phyloP scores from a whole-genome alignment of 2,888 invertebrate genomes.

The Ormyrus rosae region DNA sequence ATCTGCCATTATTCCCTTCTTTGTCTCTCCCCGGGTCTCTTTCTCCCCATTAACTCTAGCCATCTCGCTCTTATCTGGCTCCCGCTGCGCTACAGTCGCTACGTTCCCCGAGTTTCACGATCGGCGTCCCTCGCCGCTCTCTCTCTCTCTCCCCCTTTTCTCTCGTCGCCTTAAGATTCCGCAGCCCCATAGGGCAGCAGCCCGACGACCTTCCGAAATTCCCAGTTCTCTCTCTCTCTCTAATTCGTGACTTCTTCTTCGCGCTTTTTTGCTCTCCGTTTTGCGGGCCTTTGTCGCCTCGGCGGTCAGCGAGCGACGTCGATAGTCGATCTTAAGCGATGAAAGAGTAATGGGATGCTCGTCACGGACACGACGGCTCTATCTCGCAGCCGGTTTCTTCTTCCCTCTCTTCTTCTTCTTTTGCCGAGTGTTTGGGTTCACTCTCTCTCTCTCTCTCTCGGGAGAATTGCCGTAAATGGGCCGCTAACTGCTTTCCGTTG shows the following conservation, averaged over 20 bases:
- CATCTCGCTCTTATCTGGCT: slow-evolving; percentile 25
- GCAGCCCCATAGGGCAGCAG: slow-evolving; percentile 9
- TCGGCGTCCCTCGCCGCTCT: neutral
- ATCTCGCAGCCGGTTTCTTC: neutral
- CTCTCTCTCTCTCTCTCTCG: neutral
- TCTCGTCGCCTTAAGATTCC: neutral
- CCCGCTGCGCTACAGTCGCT: neutral
- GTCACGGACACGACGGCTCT: slow-evolving; percentile 30
- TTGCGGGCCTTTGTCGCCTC: slow-evolving; percentile 64
- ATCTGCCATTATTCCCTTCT: slow-evolving; percentile 9
- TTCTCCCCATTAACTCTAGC: slow-evolving; percentile 10
- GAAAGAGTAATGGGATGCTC: slow-evolving; percentile 46
- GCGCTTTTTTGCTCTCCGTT: slow-evolving; percentile 46
- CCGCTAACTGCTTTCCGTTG: slow-evolving; percentile 21
- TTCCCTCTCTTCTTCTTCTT: neutral
- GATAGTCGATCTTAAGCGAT: neutral
- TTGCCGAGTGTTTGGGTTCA: neutral
- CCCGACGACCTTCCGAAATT: slow-evolving; percentile 15
- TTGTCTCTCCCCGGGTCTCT: slow-evolving; percentile 40
- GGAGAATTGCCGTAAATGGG: slow-evolving; percentile 26
- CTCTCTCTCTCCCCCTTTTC: neutral
- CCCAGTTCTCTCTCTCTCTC: slow-evolving; percentile 49
- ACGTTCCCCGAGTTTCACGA: neutral
- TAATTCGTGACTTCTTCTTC: slow-evolving; percentile 12
- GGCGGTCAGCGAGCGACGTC: slow-evolving; percentile 5